Conservation (phyloP, 2,888 invertebrate species). For the Apamea monoglypha region DNA sequence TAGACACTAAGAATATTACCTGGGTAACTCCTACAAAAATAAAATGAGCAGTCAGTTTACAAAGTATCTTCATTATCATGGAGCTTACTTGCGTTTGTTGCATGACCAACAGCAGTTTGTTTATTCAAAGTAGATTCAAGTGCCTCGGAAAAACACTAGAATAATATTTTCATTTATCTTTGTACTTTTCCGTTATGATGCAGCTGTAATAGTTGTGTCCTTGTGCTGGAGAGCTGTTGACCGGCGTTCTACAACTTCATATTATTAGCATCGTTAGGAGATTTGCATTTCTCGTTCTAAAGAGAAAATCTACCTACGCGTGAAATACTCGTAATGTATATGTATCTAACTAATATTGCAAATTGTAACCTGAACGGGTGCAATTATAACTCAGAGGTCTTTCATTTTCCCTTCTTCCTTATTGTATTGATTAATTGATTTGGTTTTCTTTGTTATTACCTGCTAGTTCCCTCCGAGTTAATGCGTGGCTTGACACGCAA, state of each 20-base stretch:
- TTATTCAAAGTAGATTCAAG: constrained; percentile 48
- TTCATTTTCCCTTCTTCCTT: constrained; percentile 17
- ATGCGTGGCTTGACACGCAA: neutral
- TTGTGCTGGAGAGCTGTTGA: constrained; percentile 42
- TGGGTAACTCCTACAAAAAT: neutral
- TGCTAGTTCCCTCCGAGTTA: constrained; percentile 8
- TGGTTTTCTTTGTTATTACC: constrained; percentile 25
- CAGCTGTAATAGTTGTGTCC: constrained; percentile 26
- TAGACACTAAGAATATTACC: neutral
- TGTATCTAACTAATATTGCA: neutral
- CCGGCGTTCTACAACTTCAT: constrained; percentile 26
- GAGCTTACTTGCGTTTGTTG: constrained; percentile 16
- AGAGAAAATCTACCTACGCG: constrained; percentile 30
- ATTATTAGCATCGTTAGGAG: constrained; percentile 52
- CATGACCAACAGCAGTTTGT: constrained; percentile 36
- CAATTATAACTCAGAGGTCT: constrained; percentile 27
- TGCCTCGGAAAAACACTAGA: constrained; percentile 49
- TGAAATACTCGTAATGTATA: neutral
- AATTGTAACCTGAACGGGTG: constrained; percentile 2
- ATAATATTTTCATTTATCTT: constrained; percentile 50
- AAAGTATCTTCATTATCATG: constrained; percentile 41
- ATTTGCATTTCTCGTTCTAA: constrained; percentile 49
- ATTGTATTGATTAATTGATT: constrained; percentile 28
- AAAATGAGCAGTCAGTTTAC: constrained; percentile 3
- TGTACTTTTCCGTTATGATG: constrained; percentile 30